Evolutionary conservation across 2,113 vertebrate species (phyloP).

Genomic region (Hippopotamus amphibius): DNA sequence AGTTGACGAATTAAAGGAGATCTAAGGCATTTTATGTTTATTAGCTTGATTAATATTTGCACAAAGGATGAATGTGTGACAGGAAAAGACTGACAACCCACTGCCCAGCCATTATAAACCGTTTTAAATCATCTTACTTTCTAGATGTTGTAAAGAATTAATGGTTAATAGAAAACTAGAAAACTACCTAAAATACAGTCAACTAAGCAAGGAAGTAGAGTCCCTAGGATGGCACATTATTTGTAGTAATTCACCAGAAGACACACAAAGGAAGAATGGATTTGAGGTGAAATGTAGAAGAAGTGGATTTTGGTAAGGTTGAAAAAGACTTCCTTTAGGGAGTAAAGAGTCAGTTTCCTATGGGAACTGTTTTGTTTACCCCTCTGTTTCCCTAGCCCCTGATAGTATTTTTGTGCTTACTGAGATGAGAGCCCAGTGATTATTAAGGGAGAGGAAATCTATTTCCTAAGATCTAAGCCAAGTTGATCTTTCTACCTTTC

Average conservation of each 20-base stretch:
- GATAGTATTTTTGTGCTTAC: slow-evolving; percentile 29
- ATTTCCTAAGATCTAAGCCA: slow-evolving; percentile 1
- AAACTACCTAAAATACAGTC: slow-evolving; percentile 14
- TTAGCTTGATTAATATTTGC: slow-evolving; percentile 49
- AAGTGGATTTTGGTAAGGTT: not conserved
- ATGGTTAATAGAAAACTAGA: slow-evolving; percentile 45
- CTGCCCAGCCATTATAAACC: not conserved
- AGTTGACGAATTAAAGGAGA: slow-evolving; percentile 1
- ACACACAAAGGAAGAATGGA: not conserved
- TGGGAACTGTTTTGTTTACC: not conserved
- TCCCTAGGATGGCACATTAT: not conserved
- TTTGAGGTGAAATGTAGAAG: not conserved
- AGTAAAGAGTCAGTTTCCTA: slow-evolving; percentile 13
- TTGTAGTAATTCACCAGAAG: slow-evolving; percentile 24
- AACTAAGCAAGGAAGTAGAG: not conserved
- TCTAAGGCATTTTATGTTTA: slow-evolving; percentile 39
- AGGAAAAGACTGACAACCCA: not conserved
- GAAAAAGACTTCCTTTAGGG: not conserved
- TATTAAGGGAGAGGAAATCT: not conserved
- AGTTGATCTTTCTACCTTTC: not conserved
- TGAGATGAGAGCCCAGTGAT: not conserved
- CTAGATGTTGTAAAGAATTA: slow-evolving; percentile 40
- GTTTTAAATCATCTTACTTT: slow-evolving; percentile 44
- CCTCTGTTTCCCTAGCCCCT: not conserved
- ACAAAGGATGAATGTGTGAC: slow-evolving; percentile 31